Evolutionary conservation across 2,797 vertebrate genomes (phyloP).

Genomic region (Halcyon smyrnensis): DNA sequence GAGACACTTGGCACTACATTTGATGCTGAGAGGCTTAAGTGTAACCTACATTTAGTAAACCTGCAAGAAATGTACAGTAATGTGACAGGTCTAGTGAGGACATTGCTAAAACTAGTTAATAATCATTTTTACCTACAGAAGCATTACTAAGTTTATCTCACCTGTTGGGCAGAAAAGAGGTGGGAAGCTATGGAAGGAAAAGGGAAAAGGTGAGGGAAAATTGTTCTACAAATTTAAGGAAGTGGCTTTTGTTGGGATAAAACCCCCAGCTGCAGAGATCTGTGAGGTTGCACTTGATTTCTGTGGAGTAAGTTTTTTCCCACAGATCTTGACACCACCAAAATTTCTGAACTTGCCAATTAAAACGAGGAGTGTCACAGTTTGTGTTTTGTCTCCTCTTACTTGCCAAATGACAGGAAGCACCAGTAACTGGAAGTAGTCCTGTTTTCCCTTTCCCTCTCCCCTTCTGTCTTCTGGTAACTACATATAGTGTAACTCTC

Average conservation of each 20-base stretch:
- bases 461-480: not conserved
- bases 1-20: not conserved
- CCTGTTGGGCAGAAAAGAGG: not conserved
- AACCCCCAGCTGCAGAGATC: not conserved
- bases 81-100: not conserved
- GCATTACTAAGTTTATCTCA: not conserved
- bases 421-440: not conserved
- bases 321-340: not conserved
- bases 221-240: not conserved
- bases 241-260: not conserved
- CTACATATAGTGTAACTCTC: not conserved
- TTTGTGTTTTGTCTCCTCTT: not conserved
- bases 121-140: not conserved
- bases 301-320: not conserved
- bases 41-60: not conserved
- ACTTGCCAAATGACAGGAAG: not conserved
- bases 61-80: not conserved
- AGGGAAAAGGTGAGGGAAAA: not conserved
- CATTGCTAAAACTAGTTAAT: not conserved
- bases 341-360: not conserved
- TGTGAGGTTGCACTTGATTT: not conserved
- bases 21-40: not conserved
- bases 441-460: not conserved
- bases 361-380: not conserved
- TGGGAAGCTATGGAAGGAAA: not conserved